phyloP scores from a whole-genome alignment of 2,888 invertebrate genomes.

The Lithodes maja region DNA sequence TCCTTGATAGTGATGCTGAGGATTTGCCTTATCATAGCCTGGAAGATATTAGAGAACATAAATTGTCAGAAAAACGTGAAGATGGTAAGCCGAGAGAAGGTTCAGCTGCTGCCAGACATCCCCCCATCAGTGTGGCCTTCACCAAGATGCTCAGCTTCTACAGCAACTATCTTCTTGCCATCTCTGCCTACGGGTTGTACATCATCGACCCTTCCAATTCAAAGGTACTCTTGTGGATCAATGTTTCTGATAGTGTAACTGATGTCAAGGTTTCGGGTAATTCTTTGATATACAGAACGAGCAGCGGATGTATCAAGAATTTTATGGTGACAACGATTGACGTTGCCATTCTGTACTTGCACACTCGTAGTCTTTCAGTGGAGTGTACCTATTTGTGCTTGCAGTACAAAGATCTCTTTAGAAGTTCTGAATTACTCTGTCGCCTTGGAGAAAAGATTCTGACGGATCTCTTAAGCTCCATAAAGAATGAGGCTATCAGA shows the following conservation, averaged over 20 bases:
- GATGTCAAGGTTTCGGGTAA: constrained; percentile 60
- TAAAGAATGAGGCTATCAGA: constrained; percentile 24
- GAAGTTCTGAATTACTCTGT: constrained; percentile 38
- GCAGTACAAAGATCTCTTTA: constrained; percentile 31
- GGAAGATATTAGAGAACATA: not conserved
- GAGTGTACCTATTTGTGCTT: constrained; percentile 55
- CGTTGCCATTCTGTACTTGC: constrained; percentile 56
- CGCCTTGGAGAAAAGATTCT: constrained; percentile 44
- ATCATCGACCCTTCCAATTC: constrained; percentile 61
- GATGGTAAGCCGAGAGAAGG: not conserved
- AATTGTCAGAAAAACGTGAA: not conserved
- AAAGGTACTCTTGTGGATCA: constrained; percentile 53
- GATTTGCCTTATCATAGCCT: not conserved
- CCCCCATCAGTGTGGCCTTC: constrained; percentile 63
- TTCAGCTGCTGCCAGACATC: constrained; percentile 11
- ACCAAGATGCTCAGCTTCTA: constrained; percentile 60
- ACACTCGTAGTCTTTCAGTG: constrained; percentile 26
- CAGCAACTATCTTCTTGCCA: constrained; percentile 51
- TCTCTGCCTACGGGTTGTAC: constrained; percentile 56
- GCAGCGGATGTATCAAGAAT: constrained; percentile 44
- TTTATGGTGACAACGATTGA: constrained; percentile 59
- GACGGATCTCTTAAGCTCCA: constrained; percentile 32
- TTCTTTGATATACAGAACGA: constrained; percentile 47
- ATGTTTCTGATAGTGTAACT: constrained; percentile 50
- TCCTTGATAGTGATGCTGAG: not conserved